A percentile compares a stretch with the other conserved stretches of the same genome.
These are phyloP conservation scores for Carcinoscorpius rotundicauda DNA, from an alignment of 1,140 invertebrate species.

Conservation along the genomic window DNA sequence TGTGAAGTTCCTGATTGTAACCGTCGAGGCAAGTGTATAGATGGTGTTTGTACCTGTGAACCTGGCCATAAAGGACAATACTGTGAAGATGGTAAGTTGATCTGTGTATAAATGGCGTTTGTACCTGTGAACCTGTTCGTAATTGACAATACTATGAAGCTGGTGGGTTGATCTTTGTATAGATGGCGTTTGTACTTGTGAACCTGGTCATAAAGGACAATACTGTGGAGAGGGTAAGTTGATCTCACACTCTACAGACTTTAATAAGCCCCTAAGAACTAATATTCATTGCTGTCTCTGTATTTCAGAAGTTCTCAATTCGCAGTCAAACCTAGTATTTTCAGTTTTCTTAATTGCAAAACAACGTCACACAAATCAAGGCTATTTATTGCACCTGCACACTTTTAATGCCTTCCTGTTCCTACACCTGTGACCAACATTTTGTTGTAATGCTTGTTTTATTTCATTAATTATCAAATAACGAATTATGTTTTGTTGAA, in stretches of 20 bases:
- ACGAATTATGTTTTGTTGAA: too few relatives aligned
- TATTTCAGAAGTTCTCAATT: too few relatives aligned
- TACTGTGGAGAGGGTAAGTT: constrained; percentile 68
- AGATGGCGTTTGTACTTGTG: constrained; percentile 87
- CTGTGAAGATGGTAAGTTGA: constrained; percentile 60
- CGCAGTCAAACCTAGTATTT: too few relatives aligned
- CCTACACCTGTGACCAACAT: too few relatives aligned
- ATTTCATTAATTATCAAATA: too few relatives aligned
- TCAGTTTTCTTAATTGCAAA: too few relatives aligned
- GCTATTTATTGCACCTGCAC: too few relatives aligned
- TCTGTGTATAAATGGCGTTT: neutral
- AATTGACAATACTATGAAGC: constrained; percentile 5
- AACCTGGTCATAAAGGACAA: constrained; percentile 81
- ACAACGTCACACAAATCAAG: too few relatives aligned
- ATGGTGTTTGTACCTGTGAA: constrained; percentile 86
- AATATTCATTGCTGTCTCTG: too few relatives aligned
- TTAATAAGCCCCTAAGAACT: neutral
- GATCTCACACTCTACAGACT: neutral
- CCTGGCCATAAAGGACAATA: constrained; percentile 85
- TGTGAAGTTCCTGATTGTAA: constrained; percentile 90
- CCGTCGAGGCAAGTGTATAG: constrained; percentile 85
- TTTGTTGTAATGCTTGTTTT: too few relatives aligned
- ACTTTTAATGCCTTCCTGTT: too few relatives aligned
- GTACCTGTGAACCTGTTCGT: neutral
- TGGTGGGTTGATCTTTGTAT: constrained; percentile 43